Evolutionary conservation across 2,888 invertebrate genomes (phyloP).

Genomic region (Oeneis ivallda): DNA sequence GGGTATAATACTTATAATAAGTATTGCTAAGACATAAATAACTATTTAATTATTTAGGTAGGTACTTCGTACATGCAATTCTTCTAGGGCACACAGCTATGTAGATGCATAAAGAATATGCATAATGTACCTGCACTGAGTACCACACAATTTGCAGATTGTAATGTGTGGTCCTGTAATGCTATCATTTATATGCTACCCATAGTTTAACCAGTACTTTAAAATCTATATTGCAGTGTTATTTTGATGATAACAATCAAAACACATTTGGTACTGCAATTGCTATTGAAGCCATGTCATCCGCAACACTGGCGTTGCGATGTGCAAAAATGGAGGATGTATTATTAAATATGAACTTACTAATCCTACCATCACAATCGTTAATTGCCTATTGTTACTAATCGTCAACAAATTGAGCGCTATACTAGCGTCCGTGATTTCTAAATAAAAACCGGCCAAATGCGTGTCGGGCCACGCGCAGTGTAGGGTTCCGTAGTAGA

Average conservation of each 20-base stretch:
- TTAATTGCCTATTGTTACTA: slow-evolving; percentile 49
- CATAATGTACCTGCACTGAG: not conserved
- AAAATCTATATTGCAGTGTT: slow-evolving; percentile 24
- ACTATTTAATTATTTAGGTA: too few species aligned
- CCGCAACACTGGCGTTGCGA: slow-evolving; percentile 33
- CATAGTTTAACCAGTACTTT: slow-evolving; percentile 4
- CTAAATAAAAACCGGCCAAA: too few species aligned
- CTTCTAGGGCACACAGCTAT: too few species aligned
- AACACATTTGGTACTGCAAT: slow-evolving; percentile 37
- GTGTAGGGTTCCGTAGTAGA: too few species aligned
- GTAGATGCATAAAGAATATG: too few species aligned
- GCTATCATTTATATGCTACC: slow-evolving; percentile 26
- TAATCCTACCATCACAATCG: slow-evolving; percentile 19
- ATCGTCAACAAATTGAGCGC: slow-evolving; percentile 52
- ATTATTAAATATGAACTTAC: slow-evolving; percentile 25
- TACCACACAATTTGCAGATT: slow-evolving; percentile 7
- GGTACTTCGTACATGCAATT: too few species aligned
- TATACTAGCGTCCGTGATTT: slow-evolving; percentile 29
- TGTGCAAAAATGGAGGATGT: slow-evolving; percentile 26
- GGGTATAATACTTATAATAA: too few species aligned
- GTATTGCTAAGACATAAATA: too few species aligned
- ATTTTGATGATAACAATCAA: slow-evolving; percentile 22
- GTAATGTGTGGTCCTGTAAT: slow-evolving; percentile 22
- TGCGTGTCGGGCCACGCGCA: too few species aligned
- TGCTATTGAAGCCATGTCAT: slow-evolving; percentile 27